These are phyloP conservation scores for Euzetes globulus DNA, from an alignment of 2,888 invertebrate species.

Conservation along the genomic window DNA sequence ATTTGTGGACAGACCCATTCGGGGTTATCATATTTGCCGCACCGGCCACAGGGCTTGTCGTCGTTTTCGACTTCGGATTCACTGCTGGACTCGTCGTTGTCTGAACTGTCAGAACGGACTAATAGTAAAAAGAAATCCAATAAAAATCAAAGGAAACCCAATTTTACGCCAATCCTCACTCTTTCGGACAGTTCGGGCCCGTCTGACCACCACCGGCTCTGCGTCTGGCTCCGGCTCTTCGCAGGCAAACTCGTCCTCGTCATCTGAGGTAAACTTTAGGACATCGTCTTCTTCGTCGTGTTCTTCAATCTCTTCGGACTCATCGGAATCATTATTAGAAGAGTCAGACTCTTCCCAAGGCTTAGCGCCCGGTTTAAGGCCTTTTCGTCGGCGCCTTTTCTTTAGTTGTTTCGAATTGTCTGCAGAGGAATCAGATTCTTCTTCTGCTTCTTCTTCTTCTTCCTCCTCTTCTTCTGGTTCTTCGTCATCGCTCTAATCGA, in stretches of 20 bases:
- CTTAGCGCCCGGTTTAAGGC: not conserved
- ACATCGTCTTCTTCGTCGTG: conserved; percentile 50
- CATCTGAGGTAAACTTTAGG: conserved; percentile 51
- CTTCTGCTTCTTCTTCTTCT: conserved; percentile 35
- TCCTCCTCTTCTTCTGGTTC: conserved; percentile 38
- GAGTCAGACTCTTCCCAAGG: conserved; percentile 37
- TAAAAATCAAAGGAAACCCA: conserved; percentile 14
- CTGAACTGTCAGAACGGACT: conserved; percentile 9
- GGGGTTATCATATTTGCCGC: conserved; percentile 83
- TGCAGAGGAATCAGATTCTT: conserved; percentile 28
- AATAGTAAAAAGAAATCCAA: conserved; percentile 22
- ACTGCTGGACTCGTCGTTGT: conserved; percentile 32
- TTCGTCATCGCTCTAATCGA: conserved; percentile 30
- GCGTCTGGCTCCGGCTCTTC: conserved; percentile 61
- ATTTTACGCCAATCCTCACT: conserved; percentile 46
- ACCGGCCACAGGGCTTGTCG: conserved; percentile 78
- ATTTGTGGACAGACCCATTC: conserved; percentile 65
- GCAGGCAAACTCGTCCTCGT: conserved; percentile 82
- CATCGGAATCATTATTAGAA: conserved; percentile 38
- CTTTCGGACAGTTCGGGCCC: conserved; percentile 76
- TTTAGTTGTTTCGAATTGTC: conserved; percentile 13
- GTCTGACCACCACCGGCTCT: conserved; percentile 60
- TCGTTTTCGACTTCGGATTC: conserved; percentile 46
- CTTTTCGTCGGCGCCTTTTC: conserved; percentile 20
- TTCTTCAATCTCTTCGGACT: conserved; percentile 40